Evolutionary conservation across 2,797 vertebrate genomes (phyloP), one percentile per base, ranked within the genome.

Genomic region (Paramormyrops hopkinsi): DNA sequence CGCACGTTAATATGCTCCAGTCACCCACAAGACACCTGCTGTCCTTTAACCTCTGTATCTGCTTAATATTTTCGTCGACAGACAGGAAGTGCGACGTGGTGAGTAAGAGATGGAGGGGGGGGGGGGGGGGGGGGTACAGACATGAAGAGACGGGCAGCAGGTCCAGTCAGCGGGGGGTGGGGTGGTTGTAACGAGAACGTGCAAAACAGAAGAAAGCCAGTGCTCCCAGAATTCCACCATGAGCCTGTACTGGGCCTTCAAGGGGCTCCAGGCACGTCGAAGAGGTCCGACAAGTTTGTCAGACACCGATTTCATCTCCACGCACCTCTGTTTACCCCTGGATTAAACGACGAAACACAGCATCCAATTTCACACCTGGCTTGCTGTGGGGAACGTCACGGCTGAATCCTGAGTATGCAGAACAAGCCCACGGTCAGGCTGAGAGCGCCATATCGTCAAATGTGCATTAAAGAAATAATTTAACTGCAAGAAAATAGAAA

Each of bases 311-410:
- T 91, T 92, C 92, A 93, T 95, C 93, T 92, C 8, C 8, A 65
- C 41, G n/a, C 89, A 90, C 92, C 90, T 93, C 87, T 94, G 93
- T 96, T 95, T 95, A 94, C 94, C 94, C 93, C 22, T 89, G 93
- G 94, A 95, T 95, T 95, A 95, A 95, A 95, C 94, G 94, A 93
- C 93, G 94, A 92, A 95, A 96, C 94, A 95, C 93, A 90, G 93
- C 91, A 91, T 94, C 92, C 94, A 95, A 96, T 96, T 96, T 96
- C 95, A 96, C 95, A 95, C 95, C 95, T 94, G 92, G 92, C 93
- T 95, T 90, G 65, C 86, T 89, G 89, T 90, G 22, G 4, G 90
- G 86, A 88, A 89, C 90, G 88, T 92, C 90, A 89, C 90, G 92
- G 92, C 90, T 94, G 92, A 94, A 93, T 93, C 93, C 93, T 92